A percentile compares a stretch with the other conserved stretches of the same genome.
Conservation (phyloP, 2,888 invertebrate genomes). For the Drosophila acutilabella region DNA sequence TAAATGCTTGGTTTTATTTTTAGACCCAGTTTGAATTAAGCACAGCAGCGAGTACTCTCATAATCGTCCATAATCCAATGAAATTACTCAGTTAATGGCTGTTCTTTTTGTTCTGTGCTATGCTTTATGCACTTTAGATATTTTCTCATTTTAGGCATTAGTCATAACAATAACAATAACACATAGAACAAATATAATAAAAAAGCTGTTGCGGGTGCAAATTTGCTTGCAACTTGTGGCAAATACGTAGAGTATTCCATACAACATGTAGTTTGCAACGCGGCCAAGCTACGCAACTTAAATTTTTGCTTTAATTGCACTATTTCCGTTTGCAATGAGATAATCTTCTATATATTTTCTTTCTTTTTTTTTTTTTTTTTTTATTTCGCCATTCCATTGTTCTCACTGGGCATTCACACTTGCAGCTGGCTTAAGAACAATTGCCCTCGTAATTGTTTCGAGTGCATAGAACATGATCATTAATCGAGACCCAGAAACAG, state of each 20-base stretch:
- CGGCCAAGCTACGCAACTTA: slow-evolving; percentile 48
- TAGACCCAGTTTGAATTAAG: slow-evolving; percentile 38
- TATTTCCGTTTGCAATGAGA: slow-evolving; percentile 82
- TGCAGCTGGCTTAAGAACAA: slow-evolving; percentile 21
- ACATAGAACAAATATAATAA: slow-evolving; percentile 10
- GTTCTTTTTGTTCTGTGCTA: slow-evolving; percentile 16
- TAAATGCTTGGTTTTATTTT: slow-evolving; percentile 27
- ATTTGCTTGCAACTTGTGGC: slow-evolving; percentile 33
- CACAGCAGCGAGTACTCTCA: slow-evolving; percentile 4
- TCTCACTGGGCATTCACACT: slow-evolving; percentile 25
- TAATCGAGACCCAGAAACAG: slow-evolving; percentile 20
- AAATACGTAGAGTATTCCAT: background rate
- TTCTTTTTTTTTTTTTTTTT: slow-evolving; percentile 5
- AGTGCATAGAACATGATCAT: slow-evolving; percentile 47
- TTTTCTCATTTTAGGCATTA: slow-evolving; percentile 50
- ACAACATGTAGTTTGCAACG: slow-evolving; percentile 19
- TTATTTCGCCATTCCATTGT: slow-evolving; percentile 26
- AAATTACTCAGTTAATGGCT: slow-evolving; percentile 40
- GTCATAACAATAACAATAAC: slow-evolving; percentile 51
- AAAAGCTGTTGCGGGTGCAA: slow-evolving; percentile 25
- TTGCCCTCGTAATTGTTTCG: slow-evolving; percentile 33
- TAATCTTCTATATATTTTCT: slow-evolving; percentile 62
- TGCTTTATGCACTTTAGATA: slow-evolving; percentile 57
- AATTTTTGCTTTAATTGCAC: slow-evolving; percentile 81
- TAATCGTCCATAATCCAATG: slow-evolving; percentile 12